These are phyloP conservation scores for Hylia prasina DNA, from an alignment of 2,113 vertebrate species.

Conservation along the genomic window DNA sequence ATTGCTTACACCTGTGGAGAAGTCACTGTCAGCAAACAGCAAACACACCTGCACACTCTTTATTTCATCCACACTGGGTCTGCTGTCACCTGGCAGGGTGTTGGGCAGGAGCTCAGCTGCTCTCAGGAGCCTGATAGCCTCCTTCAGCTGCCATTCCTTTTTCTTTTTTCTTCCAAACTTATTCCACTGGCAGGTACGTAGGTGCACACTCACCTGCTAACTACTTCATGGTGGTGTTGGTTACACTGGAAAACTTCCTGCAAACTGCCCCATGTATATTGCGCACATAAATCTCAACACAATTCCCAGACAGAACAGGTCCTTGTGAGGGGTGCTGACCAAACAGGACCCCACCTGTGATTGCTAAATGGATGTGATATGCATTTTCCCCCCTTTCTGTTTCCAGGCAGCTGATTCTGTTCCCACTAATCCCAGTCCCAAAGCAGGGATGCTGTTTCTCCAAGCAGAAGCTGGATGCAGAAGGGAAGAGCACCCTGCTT, in stretches of 20 bases:
- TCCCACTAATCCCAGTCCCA: background rate
- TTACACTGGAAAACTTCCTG: background rate
- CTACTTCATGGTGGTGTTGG: rapidly evolving
- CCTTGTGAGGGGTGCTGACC: background rate
- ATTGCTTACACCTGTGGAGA: slow-evolving; percentile 3
- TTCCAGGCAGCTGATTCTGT: background rate
- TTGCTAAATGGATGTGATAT: background rate
- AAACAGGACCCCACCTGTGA: background rate
- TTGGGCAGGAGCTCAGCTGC: background rate
- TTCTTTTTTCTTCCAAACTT: background rate
- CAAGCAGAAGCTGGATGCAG: background rate
- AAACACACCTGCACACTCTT: background rate
- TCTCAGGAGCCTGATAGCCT: background rate
- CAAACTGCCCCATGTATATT: rapidly evolving
- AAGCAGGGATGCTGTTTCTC: background rate
- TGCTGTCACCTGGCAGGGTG: background rate
- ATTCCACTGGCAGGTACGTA: background rate
- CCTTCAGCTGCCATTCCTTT: background rate
- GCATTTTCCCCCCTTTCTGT: background rate
- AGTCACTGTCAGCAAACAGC: background rate
- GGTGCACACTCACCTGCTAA: background rate
- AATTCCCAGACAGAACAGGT: background rate
- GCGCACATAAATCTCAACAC: background rate
- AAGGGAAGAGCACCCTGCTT: background rate
- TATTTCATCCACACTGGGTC: rapidly evolving